Evolutionary conservation across 1,140 invertebrate genomes (phyloP).

Genomic region (Manduca sexta): DNA sequence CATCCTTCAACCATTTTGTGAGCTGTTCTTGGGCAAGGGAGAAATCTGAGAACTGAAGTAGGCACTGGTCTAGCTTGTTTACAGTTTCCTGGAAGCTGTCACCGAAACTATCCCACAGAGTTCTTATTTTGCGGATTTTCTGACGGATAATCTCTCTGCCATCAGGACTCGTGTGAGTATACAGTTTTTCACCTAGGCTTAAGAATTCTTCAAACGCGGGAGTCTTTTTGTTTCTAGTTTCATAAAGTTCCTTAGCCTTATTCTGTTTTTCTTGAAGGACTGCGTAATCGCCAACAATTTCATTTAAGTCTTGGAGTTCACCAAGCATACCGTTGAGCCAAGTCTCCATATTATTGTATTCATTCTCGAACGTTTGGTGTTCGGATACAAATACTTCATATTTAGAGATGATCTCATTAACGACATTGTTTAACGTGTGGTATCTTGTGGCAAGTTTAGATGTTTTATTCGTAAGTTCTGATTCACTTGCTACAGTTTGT

Average conservation of each 20-base stretch:
- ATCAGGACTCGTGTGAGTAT: slow-evolving; percentile 93
- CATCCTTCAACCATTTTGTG: slow-evolving; percentile 93
- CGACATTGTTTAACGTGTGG: slow-evolving; percentile 87
- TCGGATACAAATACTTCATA: slow-evolving; percentile 91
- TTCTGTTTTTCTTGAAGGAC: slow-evolving; percentile 90
- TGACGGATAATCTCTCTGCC: slow-evolving; percentile 93
- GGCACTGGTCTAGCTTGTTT: slow-evolving; percentile 89
- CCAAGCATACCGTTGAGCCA: slow-evolving; percentile 83
- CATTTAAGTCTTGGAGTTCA: slow-evolving; percentile 84
- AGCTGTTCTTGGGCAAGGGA: slow-evolving; percentile 91
- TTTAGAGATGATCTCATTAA: slow-evolving; percentile 84
- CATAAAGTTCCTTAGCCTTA: slow-evolving; percentile 86
- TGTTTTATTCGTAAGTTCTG: slow-evolving; percentile 82
- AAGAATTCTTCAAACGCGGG: slow-evolving; percentile 89
- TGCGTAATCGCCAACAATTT: slow-evolving; percentile 90
- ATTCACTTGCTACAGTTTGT: slow-evolving; percentile 83
- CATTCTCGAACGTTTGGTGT: slow-evolving; percentile 86
- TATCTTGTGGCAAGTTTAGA: slow-evolving; percentile 89
- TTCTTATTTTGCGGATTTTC: slow-evolving; percentile 87
- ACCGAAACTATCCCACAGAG: slow-evolving; percentile 89
- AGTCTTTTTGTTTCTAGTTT: slow-evolving; percentile 86
- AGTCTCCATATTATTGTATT: slow-evolving; percentile 82
- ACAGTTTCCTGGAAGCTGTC: slow-evolving; percentile 86
- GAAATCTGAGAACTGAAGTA: slow-evolving; percentile 92
- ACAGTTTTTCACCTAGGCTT: slow-evolving; percentile 93